Evolutionary conservation across 2,797 vertebrate genomes (phyloP), one percentile per base, ranked within the genome.

Genomic region (Glyptemys insculpta): DNA sequence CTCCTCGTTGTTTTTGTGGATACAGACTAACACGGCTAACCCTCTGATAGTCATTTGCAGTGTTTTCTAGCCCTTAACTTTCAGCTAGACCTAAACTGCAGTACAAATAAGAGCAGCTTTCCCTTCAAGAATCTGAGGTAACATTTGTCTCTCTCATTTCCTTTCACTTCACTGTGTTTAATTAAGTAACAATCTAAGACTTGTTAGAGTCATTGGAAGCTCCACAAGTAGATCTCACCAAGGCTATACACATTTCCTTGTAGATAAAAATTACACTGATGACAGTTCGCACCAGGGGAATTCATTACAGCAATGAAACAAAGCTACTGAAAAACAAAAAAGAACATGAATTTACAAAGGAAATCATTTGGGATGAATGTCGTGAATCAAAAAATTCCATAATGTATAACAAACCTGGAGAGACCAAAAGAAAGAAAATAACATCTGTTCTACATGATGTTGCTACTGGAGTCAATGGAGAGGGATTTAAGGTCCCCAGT

Each of bases 291-390:
- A 89, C 72, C 0, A 5, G 12, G 19, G 52, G 74, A 93, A 79
- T 96, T 90, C 3, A 2, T 76, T 95, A 89, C n/a, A 88, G 41
- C 44, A 86, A 56, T 8, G 25, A 57, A 89, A 83, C 23, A 91
- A 95, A 76, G 29, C 53, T 95, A 54, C 37, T 72, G 10, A 94
- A 76, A 96, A 93, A 44, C n/a, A 86, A 88, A 65, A 97, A 90
- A 4, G 0, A 94, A 88, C 19, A 94, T 79, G 41, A 79, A 23
- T 91, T 96, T 92, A 91, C 37, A 94, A 89, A 19, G 62, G 37
- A 27, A 96, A 93, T 95, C n/a, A 52, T 52, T 89, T 89, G 37
- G 12, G 49, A 89, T 97, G 85, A 95, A 68, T 59, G 56, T 52
- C 27, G 37, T 95, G n/a, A 96, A 62, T 90, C 34, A 94, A 82